phyloP scores from a whole-genome alignment of 2,888 invertebrate genomes.

The Hydriomena furcata region DNA sequence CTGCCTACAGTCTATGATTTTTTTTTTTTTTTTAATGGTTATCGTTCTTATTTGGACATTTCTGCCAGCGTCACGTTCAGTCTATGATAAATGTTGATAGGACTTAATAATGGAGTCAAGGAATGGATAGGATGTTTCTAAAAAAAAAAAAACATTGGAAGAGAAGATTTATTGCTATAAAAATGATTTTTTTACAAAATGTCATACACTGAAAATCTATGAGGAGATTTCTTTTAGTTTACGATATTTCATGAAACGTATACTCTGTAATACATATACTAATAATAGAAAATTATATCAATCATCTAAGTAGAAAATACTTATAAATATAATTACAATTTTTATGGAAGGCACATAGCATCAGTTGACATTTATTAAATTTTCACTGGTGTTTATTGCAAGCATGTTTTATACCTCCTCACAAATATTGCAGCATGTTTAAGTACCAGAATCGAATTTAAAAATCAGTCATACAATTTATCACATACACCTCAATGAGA shows the following conservation, averaged over 20 bases:
- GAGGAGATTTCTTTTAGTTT: conserved; percentile 59
- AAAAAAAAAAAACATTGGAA: conserved; percentile 40
- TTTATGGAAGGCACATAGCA: conserved; percentile 62
- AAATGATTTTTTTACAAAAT: conserved; percentile 50
- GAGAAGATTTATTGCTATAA: conserved; percentile 63
- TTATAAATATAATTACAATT: conserved; percentile 15
- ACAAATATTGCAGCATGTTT: conserved; percentile 54
- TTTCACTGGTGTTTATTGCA: neutral
- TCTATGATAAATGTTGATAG: too few relatives aligned
- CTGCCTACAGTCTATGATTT: too few relatives aligned
- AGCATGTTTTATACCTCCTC: conserved; percentile 48
- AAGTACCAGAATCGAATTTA: conserved; percentile 43
- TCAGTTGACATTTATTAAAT: conserved; percentile 20
- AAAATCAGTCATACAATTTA: conserved; percentile 71
- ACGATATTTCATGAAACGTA: too few relatives aligned
- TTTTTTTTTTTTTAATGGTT: too few relatives aligned
- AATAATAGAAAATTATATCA: too few relatives aligned
- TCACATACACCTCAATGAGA: conserved; percentile 54
- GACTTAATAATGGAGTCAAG: too few relatives aligned
- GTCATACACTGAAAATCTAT: conserved; percentile 57
- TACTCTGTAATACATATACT: too few relatives aligned
- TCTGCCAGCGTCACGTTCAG: too few relatives aligned
- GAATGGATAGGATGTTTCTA: too few relatives aligned
- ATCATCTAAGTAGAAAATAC: too few relatives aligned
- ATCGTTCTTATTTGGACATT: too few relatives aligned